Evolutionary conservation across 2,888 invertebrate genomes (phyloP).

Genomic region (Drymonia ruficornis): DNA sequence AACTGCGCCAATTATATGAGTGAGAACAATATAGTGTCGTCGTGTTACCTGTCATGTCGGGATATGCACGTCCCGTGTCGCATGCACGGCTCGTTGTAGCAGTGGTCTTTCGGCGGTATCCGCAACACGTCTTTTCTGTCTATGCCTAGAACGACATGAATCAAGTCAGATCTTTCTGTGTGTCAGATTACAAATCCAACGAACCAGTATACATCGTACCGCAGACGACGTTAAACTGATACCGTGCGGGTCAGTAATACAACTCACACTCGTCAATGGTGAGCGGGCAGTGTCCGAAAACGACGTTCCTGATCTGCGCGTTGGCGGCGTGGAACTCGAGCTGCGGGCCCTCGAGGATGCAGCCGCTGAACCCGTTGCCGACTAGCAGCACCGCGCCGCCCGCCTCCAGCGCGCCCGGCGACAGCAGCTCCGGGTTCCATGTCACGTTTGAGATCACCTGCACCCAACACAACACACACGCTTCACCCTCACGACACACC

Average conservation of each 20-base stretch:
- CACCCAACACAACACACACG: background rate
- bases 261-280: constrained; percentile 87
- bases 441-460: constrained; percentile 92
- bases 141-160: constrained; percentile 62
- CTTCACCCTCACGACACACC: background rate
- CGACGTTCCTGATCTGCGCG: constrained; percentile 87
- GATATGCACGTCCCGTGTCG: constrained; percentile 92
- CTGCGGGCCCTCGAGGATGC: constrained; percentile 94
- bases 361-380: constrained; percentile 93
- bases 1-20: background rate
- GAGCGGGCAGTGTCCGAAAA: constrained; percentile 91
- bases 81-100: constrained; percentile 92
- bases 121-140: constrained; percentile 83
- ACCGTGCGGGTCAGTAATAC: too few relatives aligned
- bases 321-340: constrained; percentile 89
- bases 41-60: constrained; percentile 85
- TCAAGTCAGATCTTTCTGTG: constrained; percentile 3
- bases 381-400: constrained; percentile 90
- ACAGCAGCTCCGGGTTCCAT: constrained; percentile 90
- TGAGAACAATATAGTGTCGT: background rate
- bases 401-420: constrained; percentile 88
- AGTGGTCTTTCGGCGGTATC: constrained; percentile 87
- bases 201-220: too few relatives aligned
- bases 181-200: too few relatives aligned
- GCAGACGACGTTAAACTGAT: too few relatives aligned